Percentiles rank a stretch among this genome's conserved stretches.
Conservation (phyloP, 2,888 invertebrate species). For the Escarpia spicata region DNA sequence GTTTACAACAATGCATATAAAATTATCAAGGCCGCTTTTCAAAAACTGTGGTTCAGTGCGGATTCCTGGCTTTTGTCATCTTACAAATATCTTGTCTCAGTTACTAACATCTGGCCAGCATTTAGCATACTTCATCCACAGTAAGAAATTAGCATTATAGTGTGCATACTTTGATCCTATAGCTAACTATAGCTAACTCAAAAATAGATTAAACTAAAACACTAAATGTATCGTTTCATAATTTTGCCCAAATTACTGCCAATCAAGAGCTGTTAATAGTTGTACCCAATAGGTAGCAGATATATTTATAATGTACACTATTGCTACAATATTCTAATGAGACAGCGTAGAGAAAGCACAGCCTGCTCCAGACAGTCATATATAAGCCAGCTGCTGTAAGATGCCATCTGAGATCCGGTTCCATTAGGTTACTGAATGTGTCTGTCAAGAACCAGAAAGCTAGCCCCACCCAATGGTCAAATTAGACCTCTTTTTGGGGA, state of each 20-base stretch:
- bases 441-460: not conserved
- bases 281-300: not conserved
- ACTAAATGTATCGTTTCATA: not conserved
- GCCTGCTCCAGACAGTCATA: not conserved
- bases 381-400: not conserved
- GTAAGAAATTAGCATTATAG: not conserved
- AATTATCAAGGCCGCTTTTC: too few species aligned
- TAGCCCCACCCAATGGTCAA: not conserved
- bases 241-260: not conserved
- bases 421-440: slow-evolving; percentile 16
- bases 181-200: not conserved
- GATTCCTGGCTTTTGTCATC: too few species aligned
- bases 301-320: not conserved
- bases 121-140: too few species aligned
- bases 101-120: too few species aligned
- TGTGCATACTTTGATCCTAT: not conserved
- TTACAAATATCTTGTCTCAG: too few species aligned
- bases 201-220: not conserved
- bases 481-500: not conserved
- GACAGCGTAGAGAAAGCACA: not conserved
- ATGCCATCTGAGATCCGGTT: not conserved
- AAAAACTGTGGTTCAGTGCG: too few species aligned
- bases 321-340: not conserved
- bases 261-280: not conserved
- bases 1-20: too few species aligned